These are phyloP conservation scores for Hipparchia sbordonii DNA, from an alignment of 2,888 invertebrate genomes.

Conservation along the genomic window DNA sequence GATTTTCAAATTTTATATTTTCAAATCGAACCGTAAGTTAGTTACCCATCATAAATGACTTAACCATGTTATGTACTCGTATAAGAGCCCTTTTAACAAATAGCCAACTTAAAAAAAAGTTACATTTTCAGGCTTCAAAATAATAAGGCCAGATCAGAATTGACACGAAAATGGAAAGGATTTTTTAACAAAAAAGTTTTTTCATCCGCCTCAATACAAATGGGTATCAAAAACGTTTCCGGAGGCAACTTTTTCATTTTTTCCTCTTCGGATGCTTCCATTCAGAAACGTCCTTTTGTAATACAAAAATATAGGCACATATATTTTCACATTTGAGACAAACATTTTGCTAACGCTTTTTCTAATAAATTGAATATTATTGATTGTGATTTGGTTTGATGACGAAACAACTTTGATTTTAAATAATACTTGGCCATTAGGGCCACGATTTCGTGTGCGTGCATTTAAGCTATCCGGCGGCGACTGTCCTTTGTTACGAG, in stretches of 20 bases:
- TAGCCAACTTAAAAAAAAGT: background rate
- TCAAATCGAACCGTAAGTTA: no score
- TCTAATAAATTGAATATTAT: slow-evolving; percentile 53
- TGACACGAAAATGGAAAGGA: slow-evolving; percentile 19
- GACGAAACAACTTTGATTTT: no score
- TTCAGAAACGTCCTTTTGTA: slow-evolving; percentile 54
- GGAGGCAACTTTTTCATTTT: slow-evolving; percentile 66
- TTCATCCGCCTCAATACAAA: slow-evolving; percentile 63
- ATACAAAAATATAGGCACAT: slow-evolving; percentile 56
- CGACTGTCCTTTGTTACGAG: no score
- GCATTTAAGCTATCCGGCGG: no score
- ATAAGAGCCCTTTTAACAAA: background rate
- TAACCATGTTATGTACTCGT: background rate
- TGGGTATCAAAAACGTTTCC: slow-evolving; percentile 58
- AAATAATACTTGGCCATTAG: no score
- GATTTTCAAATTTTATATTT: no score
- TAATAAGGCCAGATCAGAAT: slow-evolving; percentile 18
- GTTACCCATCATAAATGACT: no score
- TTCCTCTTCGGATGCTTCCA: slow-evolving; percentile 46
- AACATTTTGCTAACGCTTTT: slow-evolving; percentile 44
- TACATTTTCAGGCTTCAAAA: slow-evolving; percentile 4
- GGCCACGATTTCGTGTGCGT: no score
- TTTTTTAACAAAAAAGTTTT: slow-evolving; percentile 56
- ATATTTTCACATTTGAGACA: slow-evolving; percentile 49
- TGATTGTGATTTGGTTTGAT: slow-evolving; percentile 1